Evolutionary conservation across 2,113 vertebrate species (phyloP), one percentile per base, ranked within the genome.

Genomic region (Oncorhynchus nerka): DNA sequence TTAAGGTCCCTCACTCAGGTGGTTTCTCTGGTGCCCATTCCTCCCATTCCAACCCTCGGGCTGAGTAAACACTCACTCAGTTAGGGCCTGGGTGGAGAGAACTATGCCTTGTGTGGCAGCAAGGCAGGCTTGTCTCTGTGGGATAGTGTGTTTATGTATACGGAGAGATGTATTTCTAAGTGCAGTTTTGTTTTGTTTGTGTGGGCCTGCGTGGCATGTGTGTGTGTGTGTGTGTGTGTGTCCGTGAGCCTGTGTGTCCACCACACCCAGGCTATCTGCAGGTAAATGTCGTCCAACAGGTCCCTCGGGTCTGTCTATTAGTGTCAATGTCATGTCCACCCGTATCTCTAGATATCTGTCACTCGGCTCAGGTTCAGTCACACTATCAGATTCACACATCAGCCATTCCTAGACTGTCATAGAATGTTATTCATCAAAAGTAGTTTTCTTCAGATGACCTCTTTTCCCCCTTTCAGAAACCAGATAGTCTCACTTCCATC

Each of bases 1-100:
- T 90, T 73, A 91, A 86, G 88, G 80, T 87, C 89, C 70, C 83
- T 82, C 79, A 20, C 82, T 87, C 80, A 86, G 86, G 85, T 88
- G 87, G 86, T 87, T 89, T 85, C 70, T 87, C 84, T 74, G 85
- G 83, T 86, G 82, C 79, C 82, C 79, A 88, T 90, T 91, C 82
- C 80, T 84, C 80, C 88, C 85, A 88, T 90, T 89, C 85, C 81
- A 76, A 22, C 2, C 59, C 77, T 76, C 70, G 76, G 85, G 81
- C 83, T 83, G 73, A 88, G 86, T 82, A 90, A 89, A 89, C 81
- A 88, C n/a, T 81, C 82, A 88, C n/a, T 80, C 81, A 87, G n/a
- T 80, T 81, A 64, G 62, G 62, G 70, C 78, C 72, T 34, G 26
- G 11, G 65, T 57, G 49, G 57, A 78, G 70, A 76, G 62, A 79